These are phyloP conservation scores for Anastatus disparis DNA, from an alignment of 1,140 invertebrate species.

Conservation along the genomic window DNA sequence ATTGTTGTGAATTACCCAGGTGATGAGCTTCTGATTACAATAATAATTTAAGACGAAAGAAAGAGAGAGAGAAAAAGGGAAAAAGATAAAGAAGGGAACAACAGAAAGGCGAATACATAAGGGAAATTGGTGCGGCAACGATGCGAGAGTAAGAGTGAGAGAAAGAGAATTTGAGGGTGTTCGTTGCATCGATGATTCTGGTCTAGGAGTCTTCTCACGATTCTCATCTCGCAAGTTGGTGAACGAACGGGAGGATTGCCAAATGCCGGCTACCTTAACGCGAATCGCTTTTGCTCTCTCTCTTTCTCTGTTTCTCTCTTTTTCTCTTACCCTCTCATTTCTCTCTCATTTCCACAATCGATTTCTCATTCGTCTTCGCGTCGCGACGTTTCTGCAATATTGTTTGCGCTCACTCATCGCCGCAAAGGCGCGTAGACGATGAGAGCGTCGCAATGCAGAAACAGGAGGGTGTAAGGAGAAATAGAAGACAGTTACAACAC, in stretches of 20 bases:
- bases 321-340: neutral
- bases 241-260: conserved; percentile 46
- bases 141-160: neutral
- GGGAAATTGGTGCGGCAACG: conserved; percentile 24
- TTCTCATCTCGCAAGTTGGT: conserved; percentile 47
- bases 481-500: neutral
- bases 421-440: neutral
- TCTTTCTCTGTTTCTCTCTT: neutral
- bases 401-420: conserved; percentile 36
- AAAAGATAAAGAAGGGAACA: too few species aligned
- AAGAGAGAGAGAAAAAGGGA: neutral
- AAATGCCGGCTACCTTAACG: conserved; percentile 39
- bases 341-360: conserved; percentile 32
- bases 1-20: neutral
- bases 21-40: conserved; percentile 29
- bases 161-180: conserved; percentile 6
- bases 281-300: conserved; percentile 32
- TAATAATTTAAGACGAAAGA: conserved; percentile 11
- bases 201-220: conserved; percentile 48
- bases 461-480: neutral
- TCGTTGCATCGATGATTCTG: conserved; percentile 41
- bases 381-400: conserved; percentile 31
- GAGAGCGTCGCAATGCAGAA: neutral
- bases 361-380: conserved; percentile 47
- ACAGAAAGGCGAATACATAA: neutral